Base-by-base conservation (phyloP, 2,113 vertebrate species). In the Arvicanthis niloticus region DNA sequence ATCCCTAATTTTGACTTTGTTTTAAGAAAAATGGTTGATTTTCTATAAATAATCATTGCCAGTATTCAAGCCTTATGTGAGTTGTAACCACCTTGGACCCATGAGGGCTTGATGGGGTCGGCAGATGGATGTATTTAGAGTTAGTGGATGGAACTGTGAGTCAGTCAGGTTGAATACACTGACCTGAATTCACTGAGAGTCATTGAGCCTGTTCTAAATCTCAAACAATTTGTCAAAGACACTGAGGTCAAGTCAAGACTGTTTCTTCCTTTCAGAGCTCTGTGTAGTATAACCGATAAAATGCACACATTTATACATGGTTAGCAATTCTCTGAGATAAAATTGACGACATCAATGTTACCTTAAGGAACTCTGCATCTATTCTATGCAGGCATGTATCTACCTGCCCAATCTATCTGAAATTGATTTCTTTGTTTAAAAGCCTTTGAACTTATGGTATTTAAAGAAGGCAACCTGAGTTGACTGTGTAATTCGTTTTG, bases 151-250 rank as follows among this genome's bases (percentile, higher is more conserved):
- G 34, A 76, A 48, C 29, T 48, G 19, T 42, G 58, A 76, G n/a
- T 16, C 42, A 65, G 65, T 1, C 22, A 77, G 31, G n/a, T 88
- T 37, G 78, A 51, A 90, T 90, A 87, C 17, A 88, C 0, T 82
- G 68, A 82, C 42, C 80, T 93, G 29, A 80, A n/a, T 65, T 91
- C 81, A 95, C 86, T 70, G 78, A 42, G 26, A 78, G 26, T 81
- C 6, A 21, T 67, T n/a, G 91, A 77, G 72, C 45, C 31, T 70
- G 11, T 72, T 90, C 67, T 90, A 75, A 75, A 53, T 89, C 96
- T 40, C 58, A 89, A 93, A 80, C 45, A 68, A n/a, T 42, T 0
- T 81, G 10, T 56, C 19, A 86, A 70, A 81, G 9, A 73, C 42
- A 22, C 48, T 85, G 21, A 22, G 45, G 77, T 24, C 51, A 76